phyloP scores from a whole-genome alignment of 1,140 invertebrate species.

The Apis cerana region DNA sequence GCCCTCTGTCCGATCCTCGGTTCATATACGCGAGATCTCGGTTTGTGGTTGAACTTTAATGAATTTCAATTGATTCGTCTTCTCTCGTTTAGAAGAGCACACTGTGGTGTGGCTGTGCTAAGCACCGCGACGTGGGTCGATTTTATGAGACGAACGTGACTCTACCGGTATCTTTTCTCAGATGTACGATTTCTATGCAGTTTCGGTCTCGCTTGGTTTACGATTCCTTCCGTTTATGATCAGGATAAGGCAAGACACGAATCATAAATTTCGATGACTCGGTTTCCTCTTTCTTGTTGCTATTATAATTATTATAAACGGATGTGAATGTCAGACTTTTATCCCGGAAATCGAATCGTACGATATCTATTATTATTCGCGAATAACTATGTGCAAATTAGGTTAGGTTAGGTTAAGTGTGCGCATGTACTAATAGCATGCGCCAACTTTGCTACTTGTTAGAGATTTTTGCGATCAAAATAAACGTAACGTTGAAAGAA shows the following conservation, averaged over 20 bases:
- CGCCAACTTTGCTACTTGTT: too few species aligned
- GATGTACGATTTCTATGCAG: not conserved
- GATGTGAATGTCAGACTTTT: not conserved
- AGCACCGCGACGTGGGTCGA: conserved; percentile 17
- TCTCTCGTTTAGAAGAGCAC: conserved; percentile 21
- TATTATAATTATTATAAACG: not conserved
- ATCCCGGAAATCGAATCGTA: not conserved
- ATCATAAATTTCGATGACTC: not conserved
- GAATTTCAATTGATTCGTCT: conserved; percentile 49
- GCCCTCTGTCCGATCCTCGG: not conserved
- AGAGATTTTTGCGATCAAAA: not conserved
- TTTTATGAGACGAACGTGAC: conserved; percentile 36
- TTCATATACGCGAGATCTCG: conserved; percentile 6
- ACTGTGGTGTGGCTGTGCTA: not conserved
- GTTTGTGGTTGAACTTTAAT: conserved; percentile 31
- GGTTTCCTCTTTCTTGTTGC: not conserved
- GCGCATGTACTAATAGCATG: too few species aligned
- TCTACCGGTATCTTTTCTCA: not conserved
- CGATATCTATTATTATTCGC: not conserved
- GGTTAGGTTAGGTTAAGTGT: too few species aligned
- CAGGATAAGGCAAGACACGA: not conserved
- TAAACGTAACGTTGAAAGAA: not conserved
- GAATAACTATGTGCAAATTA: not conserved
- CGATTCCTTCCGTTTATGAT: not conserved
- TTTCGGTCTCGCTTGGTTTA: not conserved